Base-by-base conservation (phyloP, 1,140 invertebrate genomes). In the Oscheius sp. region DNA sequence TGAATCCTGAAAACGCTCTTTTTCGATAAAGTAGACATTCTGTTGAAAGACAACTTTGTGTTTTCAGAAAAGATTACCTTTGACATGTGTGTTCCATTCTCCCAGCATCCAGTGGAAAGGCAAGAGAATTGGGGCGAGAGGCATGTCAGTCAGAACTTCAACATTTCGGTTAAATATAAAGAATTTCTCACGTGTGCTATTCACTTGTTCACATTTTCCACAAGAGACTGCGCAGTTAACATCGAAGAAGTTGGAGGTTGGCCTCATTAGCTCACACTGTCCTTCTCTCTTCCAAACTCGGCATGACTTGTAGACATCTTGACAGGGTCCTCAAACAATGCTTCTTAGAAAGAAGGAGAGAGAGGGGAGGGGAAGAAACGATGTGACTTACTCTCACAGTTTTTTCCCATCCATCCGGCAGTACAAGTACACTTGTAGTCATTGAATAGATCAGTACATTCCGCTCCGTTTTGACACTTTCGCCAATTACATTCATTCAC, bases 311-410 rank as follows among this genome's bases (percentile, higher is more conserved):
- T 76, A 77, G 31, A 77, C 64, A 31, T 77, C 75, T 66, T 77
- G 75, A 61, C 75, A 77, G 3, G 75, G 75, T 36, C 75, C 75
- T 77, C 2, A 42, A 73, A 62, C 1, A 7, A 23, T 20, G 3
- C 20, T 46, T n/a, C 1, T 10, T 38, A 18, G 23, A n/a, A 2
- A 28, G 68, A 45, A 1, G 28, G 49, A 0, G 10, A 15, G n/a
- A 26, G 7, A 15, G 64, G 18, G 36, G n/a, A n/a, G n/a, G n/a
- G n/a, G n/a, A n/a, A n/a, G n/a, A n/a, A n/a, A n/a, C n/a, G n/a
- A n/a, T n/a, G n/a, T n/a, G n/a, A 68, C 59, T 77, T 29, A 77
- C 75, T 20, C 20, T 77, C 75, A 52, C 75, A 77, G 42, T 76
- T 70, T 35, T 68, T 62, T 29, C 75, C 75, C 73, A 76, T 76